These are phyloP conservation scores for Saimiri boliviensis DNA, from an alignment of 2,113 vertebrate genomes.

Conservation along the genomic window DNA sequence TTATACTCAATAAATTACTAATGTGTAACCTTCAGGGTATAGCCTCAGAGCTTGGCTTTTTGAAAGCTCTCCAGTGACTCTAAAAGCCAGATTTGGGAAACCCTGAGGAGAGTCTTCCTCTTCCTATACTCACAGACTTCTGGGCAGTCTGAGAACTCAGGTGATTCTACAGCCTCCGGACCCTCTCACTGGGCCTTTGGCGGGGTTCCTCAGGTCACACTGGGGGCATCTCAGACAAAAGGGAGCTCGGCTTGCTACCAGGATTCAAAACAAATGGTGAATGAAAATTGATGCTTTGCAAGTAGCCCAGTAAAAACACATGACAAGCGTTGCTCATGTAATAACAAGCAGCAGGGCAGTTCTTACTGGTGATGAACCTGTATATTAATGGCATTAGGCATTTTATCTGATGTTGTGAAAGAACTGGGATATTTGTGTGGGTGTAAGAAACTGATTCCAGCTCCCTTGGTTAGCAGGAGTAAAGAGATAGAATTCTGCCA, in stretches of 20 bases:
- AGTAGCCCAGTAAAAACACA: not conserved
- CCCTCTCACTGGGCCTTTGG: not conserved
- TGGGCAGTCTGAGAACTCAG: not conserved
- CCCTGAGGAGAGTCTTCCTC: not conserved
- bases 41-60: not conserved
- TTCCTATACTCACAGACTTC: not conserved
- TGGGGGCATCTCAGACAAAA: not conserved
- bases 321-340: not conserved
- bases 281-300: not conserved
- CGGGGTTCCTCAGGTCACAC: not conserved
- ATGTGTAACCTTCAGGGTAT: not conserved
- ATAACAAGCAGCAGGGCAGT: not conserved
- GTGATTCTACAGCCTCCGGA: not conserved
- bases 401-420: slow-evolving; percentile 22
- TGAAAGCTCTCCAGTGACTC: not conserved
- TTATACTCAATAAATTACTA: not conserved
- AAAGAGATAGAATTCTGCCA: not conserved
- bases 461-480: not conserved
- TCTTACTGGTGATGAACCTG: not conserved
- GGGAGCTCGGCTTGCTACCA: not conserved
- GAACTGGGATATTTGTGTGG: not conserved
- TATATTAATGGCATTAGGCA: not conserved
- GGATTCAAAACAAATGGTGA: not conserved
- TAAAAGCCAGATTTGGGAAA: not conserved
- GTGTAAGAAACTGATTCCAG: not conserved